Base-by-base conservation (phyloP, 2,888 invertebrate species). In the Standfussiana lucernea region DNA sequence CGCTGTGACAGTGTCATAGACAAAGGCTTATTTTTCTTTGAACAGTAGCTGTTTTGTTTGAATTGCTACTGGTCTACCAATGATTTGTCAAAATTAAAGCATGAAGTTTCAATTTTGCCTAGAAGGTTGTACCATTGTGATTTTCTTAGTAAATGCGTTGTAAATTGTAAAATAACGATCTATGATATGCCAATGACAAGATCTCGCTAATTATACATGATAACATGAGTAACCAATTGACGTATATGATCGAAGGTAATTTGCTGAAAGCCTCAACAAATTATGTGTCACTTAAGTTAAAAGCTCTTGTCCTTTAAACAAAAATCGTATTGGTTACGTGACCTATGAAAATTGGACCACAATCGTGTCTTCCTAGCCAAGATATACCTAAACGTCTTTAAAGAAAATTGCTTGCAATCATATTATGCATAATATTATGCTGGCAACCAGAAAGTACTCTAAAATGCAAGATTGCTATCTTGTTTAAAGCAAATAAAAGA, bases 11-110 rank as follows among this genome's bases (percentile, higher is more conserved):
- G 92, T 83, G 91, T 91, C 91, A 91, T 88, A 82, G 90, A 91
- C 89, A 90, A 93, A 88, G 77, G 78, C 45, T 72, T 84, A 77
- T 78, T 89, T 77, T 90, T 87, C 85, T 86, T 87, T 88, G 80
- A 86, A 89, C 89, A 89, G 92, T 89, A 88, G 91, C 90, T 67
- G 66, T 77, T 75, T 74, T 79, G 66, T 90, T 92, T 93, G 91
- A 93, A 94, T 83, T 91, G 96, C 96, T 96, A 96, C 96, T 88
- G 96, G 94, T 93, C 79, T 80, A 75, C 32, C 75, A 75, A 89
- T 93, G 86, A 94, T 94, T 92, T 93, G 92, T 94, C 92, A 90
- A 92, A 91, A 94, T 95, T 94, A 93, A 93, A 93, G 92, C 94
- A 92, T 94, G 83, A 90, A 93, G 83, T 81, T 66, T 53, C 83